Conservation (phyloP, 1,140 invertebrate species). For the Leucophenga varia region DNA sequence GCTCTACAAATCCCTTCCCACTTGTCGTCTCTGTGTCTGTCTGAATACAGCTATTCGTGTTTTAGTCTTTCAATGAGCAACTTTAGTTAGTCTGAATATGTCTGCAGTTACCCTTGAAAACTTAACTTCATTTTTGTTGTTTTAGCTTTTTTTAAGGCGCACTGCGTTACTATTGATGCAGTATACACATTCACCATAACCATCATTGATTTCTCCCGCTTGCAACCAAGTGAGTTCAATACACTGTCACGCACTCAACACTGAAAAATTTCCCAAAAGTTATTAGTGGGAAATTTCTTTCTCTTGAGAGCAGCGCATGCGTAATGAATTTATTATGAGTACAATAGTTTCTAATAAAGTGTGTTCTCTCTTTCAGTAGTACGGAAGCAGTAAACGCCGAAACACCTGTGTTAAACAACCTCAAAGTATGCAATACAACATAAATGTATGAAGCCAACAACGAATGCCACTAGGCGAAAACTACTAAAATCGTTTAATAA, state of each 20-base stretch:
- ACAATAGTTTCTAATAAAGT: too few relatives aligned
- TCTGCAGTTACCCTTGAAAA: conserved; percentile 54
- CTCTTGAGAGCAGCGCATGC: conserved; percentile 24
- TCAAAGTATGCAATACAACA: too few relatives aligned
- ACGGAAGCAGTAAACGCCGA: conserved; percentile 20
- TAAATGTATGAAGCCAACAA: too few relatives aligned
- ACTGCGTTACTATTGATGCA: conserved; percentile 36
- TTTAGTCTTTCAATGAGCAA: too few relatives aligned
- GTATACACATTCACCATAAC: background rate
- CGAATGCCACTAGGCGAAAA: too few relatives aligned
- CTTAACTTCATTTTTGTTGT: conserved; percentile 22
- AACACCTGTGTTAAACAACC: too few relatives aligned
- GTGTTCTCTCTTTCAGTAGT: conserved; percentile 5
- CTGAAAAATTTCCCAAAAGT: conserved; percentile 30
- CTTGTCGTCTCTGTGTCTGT: too few relatives aligned
- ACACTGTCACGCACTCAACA: conserved; percentile 39
- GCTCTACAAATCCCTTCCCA: too few relatives aligned
- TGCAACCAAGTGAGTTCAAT: conserved; percentile 49
- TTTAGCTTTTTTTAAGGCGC: conserved; percentile 11
- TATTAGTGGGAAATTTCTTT: conserved; percentile 44
- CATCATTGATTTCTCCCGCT: conserved; percentile 19
- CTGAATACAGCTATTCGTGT: too few relatives aligned
- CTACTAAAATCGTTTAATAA: too few relatives aligned
- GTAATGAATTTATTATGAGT: background rate
- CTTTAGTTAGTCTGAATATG: conserved; percentile 46